phyloP scores from a whole-genome alignment of 2,888 invertebrate species.

The Ceramica pisi region DNA sequence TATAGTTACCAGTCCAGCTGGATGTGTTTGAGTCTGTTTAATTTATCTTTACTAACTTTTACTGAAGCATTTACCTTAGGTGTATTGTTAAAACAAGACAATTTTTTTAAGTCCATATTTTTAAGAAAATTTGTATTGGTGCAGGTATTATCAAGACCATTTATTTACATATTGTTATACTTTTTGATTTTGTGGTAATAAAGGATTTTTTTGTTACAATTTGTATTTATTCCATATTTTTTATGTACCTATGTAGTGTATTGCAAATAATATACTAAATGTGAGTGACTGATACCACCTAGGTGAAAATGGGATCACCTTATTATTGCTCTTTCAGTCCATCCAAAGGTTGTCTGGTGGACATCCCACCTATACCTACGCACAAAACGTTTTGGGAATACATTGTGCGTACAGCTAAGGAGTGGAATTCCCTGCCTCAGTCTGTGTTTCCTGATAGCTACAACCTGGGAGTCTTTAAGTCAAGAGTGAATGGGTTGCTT shows the following conservation, averaged over 20 bases:
- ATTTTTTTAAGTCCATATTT: not conserved
- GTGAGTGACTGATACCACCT: not conserved
- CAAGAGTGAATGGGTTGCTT: too few relatives aligned
- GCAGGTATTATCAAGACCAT: constrained; percentile 23
- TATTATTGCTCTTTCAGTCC: too few relatives aligned
- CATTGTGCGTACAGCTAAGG: too few relatives aligned
- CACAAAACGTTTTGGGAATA: too few relatives aligned
- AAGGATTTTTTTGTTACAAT: constrained; percentile 13
- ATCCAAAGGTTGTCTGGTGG: too few relatives aligned
- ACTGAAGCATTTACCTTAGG: constrained; percentile 25
- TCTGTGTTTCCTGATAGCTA: too few relatives aligned
- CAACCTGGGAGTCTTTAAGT: too few relatives aligned
- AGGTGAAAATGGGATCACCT: not conserved
- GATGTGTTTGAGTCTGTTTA: constrained; percentile 5
- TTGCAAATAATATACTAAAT: not conserved
- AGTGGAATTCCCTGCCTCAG: too few relatives aligned
- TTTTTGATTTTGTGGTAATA: constrained; percentile 34
- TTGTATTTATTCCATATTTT: not conserved
- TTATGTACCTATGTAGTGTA: too few relatives aligned
- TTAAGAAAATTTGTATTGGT: constrained; percentile 8
- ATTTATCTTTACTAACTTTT: constrained; percentile 8
- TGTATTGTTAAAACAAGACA: constrained; percentile 9
- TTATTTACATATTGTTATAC: constrained; percentile 13
- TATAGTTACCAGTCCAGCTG: constrained; percentile 22
- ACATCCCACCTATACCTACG: too few relatives aligned